Percentiles rank a stretch among this genome's conserved stretches.
Evolutionary conservation across 2,797 vertebrate genomes (phyloP).

Genomic region (Rhinoraja longicauda): DNA sequence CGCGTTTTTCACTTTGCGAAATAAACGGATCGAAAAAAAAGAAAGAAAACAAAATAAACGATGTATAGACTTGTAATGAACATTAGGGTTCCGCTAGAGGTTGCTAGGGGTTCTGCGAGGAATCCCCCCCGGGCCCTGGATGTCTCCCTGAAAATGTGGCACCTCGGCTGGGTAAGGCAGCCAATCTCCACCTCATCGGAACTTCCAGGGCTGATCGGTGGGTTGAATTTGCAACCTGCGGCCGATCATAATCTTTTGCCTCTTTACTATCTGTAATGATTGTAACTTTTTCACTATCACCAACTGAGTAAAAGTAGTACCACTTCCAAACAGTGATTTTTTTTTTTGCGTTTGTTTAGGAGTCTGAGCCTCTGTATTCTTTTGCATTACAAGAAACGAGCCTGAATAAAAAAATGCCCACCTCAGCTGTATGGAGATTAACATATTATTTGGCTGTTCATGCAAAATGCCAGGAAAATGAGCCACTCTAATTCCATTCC

Average conservation of each 20-base stretch:
- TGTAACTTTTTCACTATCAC: neutral
- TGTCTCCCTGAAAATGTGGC: no score
- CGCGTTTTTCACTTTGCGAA: no score
- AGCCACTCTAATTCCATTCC: neutral
- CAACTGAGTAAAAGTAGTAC: neutral
- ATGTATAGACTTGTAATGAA: no score
- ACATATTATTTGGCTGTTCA: neutral
- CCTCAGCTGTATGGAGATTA: neutral
- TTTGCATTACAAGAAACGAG: neutral
- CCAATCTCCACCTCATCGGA: no score
- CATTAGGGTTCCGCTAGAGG: no score
- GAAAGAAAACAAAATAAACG: no score
- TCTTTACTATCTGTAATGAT: neutral
- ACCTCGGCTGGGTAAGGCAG: no score
- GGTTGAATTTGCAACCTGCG: no score
- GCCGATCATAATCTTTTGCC: neutral
- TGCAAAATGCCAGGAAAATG: neutral
- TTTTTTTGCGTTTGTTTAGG: neutral
- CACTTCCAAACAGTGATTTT: neutral
- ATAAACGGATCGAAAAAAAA: no score
- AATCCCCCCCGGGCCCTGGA: no score
- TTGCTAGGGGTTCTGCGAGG: no score
- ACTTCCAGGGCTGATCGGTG: no score
- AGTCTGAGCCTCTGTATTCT: neutral
- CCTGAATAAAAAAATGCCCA: neutral